Conservation (phyloP, 1,140 invertebrate genomes). For the Bathynomus jamesi region DNA sequence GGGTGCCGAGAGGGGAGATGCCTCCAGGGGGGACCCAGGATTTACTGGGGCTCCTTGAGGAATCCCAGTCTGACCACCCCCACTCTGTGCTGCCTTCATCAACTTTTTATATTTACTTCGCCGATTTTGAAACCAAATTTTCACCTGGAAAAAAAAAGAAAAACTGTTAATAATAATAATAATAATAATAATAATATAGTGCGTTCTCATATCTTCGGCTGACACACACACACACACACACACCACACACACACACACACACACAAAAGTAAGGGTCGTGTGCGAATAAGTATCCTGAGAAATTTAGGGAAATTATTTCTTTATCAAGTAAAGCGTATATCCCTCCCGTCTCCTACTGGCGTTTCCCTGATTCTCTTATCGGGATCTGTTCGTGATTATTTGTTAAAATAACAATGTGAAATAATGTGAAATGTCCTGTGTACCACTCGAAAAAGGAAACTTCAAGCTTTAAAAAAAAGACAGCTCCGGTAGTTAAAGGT, state of each 20-base stretch:
- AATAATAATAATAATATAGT: neutral
- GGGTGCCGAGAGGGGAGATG: slow-evolving; percentile 40
- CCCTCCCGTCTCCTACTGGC: too few species aligned
- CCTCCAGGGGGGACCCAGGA: slow-evolving; percentile 38
- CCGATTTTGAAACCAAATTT: slow-evolving; percentile 97
- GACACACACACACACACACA: neutral
- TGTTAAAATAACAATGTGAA: too few species aligned
- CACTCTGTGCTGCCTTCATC: slow-evolving; percentile 67
- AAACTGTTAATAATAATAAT: neutral
- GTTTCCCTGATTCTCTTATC: too few species aligned
- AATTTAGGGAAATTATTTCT: neutral
- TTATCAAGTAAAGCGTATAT: neutral
- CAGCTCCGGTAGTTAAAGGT: too few species aligned
- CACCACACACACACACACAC: neutral
- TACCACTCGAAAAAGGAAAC: too few species aligned
- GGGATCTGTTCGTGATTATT: too few species aligned
- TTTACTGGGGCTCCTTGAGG: slow-evolving; percentile 43
- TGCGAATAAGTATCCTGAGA: neutral
- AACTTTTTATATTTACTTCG: slow-evolving; percentile 96
- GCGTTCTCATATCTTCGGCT: neutral
- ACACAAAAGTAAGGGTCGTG: neutral
- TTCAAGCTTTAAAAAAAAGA: too few species aligned
- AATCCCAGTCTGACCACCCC: slow-evolving; percentile 37
- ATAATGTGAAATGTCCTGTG: too few species aligned
- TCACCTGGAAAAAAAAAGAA: slow-evolving; percentile 65